These are phyloP conservation scores for Sesia bembeciformis DNA, from an alignment of 2,888 invertebrate genomes.

Conservation along the genomic window DNA sequence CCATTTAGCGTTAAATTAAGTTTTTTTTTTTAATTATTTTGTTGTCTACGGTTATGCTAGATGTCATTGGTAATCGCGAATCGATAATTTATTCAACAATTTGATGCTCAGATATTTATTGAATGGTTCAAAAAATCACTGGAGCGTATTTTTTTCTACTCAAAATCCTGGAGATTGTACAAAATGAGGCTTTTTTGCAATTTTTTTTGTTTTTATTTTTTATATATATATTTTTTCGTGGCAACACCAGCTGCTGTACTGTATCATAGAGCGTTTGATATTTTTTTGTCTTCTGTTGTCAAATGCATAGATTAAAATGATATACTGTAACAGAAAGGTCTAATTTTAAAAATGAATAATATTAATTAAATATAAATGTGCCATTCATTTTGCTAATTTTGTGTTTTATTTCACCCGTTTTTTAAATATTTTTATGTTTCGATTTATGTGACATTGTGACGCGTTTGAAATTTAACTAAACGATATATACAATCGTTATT, in stretches of 20 bases:
- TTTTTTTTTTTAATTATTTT: constrained; percentile 49
- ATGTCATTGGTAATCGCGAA: neutral
- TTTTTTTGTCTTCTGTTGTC: constrained; percentile 39
- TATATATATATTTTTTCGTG: constrained; percentile 27
- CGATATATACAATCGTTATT: too few relatives aligned
- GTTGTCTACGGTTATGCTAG: constrained; percentile 29
- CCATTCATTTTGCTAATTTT: constrained; percentile 74
- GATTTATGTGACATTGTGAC: too few relatives aligned
- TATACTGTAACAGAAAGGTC: constrained; percentile 65
- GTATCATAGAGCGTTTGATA: constrained; percentile 52
- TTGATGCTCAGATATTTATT: constrained; percentile 24
- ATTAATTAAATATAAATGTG: constrained; percentile 76
- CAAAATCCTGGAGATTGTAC: constrained; percentile 49
- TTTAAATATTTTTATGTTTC: too few relatives aligned
- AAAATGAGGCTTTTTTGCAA: constrained; percentile 53
- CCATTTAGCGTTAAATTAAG: constrained; percentile 61
- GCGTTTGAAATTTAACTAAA: too few relatives aligned
- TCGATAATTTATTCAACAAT: constrained; percentile 1
- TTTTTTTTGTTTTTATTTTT: constrained; percentile 20
- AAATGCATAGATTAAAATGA: constrained; percentile 62
- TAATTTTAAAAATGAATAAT: constrained; percentile 74
- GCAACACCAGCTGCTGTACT: constrained; percentile 35
- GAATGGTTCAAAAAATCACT: constrained; percentile 21
- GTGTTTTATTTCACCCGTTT: constrained; percentile 53
- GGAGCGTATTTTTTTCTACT: neutral